Percentiles rank a stretch among this genome's conserved stretches.
Evolutionary conservation across 2,888 invertebrate species (phyloP).

Genomic region (Heliconius ethilla): DNA sequence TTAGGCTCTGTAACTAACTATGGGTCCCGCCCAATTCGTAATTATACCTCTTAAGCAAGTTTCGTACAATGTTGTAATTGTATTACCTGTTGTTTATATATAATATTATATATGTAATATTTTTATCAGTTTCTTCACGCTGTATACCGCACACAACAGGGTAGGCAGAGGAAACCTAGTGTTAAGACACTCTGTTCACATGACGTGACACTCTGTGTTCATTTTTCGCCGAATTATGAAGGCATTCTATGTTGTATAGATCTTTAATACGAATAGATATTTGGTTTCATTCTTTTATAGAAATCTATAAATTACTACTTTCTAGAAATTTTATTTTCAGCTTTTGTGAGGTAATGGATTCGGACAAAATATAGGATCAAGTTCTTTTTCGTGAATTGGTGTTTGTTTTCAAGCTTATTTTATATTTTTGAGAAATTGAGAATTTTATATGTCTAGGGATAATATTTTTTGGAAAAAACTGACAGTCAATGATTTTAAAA

Average conservation of each 20-base stretch:
- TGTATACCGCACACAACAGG: no score
- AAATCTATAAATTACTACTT: not conserved
- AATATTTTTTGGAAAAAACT: no score
- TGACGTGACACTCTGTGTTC: no score
- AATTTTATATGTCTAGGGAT: no score
- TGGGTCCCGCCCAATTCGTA: conserved; percentile 15
- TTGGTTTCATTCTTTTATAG: not conserved
- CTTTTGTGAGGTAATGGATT: not conserved
- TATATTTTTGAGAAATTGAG: no score
- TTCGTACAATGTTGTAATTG: not conserved
- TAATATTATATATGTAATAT: not conserved
- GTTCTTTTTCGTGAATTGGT: not conserved
- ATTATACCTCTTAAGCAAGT: not conserved
- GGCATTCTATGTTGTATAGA: not conserved
- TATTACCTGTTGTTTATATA: not conserved
- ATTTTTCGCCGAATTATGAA: no score
- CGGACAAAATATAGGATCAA: not conserved
- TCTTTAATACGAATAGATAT: not conserved
- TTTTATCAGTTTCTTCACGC: no score
- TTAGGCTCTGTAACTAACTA: conserved; percentile 17
- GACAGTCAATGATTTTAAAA: no score
- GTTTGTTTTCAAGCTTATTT: not conserved
- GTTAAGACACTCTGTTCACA: no score
- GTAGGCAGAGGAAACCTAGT: no score
- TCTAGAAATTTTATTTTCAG: not conserved